Evolutionary conservation across 2,797 vertebrate genomes (phyloP), one percentile per base, ranked within the genome.

Genomic region (Caiman crocodilus): DNA sequence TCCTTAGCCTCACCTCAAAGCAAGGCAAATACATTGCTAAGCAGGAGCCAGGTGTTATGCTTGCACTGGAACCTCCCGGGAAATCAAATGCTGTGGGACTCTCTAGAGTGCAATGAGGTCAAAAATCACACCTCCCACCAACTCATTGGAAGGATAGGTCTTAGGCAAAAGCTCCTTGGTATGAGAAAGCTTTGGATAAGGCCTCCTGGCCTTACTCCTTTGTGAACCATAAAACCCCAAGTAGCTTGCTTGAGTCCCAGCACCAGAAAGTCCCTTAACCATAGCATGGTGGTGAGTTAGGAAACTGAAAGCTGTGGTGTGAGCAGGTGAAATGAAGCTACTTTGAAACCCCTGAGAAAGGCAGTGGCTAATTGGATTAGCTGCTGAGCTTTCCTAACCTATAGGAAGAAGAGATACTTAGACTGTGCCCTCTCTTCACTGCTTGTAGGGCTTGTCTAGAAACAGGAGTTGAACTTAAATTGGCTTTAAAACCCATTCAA

Each of bases 401-500:
- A 91, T 73, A 0, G 6, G 63, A 65, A 92, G 91, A 93, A 91
- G 88, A 91, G 90, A 57, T 65, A 59, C 5, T 1, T 57, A 18
- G 5, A 71, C 64, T 71, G 7, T 71, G 7, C 6, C 1, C 84
- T 81, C 23, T 61, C 87, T 9, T 91, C 89, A 90, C 90, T 1
- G 56, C 92, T 94, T 13, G 57, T 5, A 65, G 55, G 0, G 3
- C 85, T 80, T 1, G 69, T 63, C 94, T 96, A 94, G 91, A 95
- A 95, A 96, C 88, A 95, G 94, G 93, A 92, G 83, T 71, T 69
- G 30, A 13, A 14, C 30, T 23, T 69, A 12, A 32, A 69, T 12
- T 35, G 32, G 30, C 23, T 95, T 90, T 59, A 90, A 94, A 90
- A 93, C 89, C 90, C 89, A 85, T 93, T 96, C 96, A 92, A 94